phyloP scores from a whole-genome alignment of 2,797 vertebrate genomes.

The Chiloscyllium punctatum region DNA sequence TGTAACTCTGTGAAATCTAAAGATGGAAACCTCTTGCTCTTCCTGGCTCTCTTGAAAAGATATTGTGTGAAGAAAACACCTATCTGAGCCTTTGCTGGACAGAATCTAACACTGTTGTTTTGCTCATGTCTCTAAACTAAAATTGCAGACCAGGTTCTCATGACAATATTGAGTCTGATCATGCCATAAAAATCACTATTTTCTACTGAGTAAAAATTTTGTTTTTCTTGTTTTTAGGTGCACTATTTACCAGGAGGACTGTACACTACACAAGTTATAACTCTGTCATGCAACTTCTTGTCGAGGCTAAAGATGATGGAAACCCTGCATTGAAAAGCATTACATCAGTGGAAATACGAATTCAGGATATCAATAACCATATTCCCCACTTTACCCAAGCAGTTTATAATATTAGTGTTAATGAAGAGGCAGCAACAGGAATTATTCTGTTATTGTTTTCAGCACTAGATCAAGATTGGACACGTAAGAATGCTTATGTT shows the following conservation, averaged over 20 bases:
- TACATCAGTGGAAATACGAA: slow-evolving; percentile 61
- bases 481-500: slow-evolving; percentile 60
- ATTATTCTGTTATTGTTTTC: slow-evolving; percentile 66
- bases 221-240: slow-evolving; percentile 59
- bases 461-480: slow-evolving; percentile 68
- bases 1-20: not conserved
- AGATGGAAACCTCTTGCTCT: not conserved
- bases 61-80: not conserved
- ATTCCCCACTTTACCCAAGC: slow-evolving; percentile 66
- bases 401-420: slow-evolving; percentile 64
- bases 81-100: not conserved
- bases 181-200: not conserved
- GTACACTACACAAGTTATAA: slow-evolving; percentile 54
- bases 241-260: slow-evolving; percentile 65
- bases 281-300: slow-evolving; percentile 62
- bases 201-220: not conserved
- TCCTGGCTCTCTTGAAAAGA: not conserved
- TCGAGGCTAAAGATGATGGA: slow-evolving; percentile 77
- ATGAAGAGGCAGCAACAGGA: slow-evolving; percentile 64
- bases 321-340: slow-evolving; percentile 62
- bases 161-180: not conserved
- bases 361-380: slow-evolving; percentile 71
- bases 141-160: not conserved
- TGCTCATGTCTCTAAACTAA: not conserved
- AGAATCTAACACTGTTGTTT: not conserved